Percentiles rank a stretch among this genome's conserved stretches.
These are phyloP conservation scores for Ectemnius lituratus DNA, from an alignment of 2,888 invertebrate genomes.

Conservation along the genomic window DNA sequence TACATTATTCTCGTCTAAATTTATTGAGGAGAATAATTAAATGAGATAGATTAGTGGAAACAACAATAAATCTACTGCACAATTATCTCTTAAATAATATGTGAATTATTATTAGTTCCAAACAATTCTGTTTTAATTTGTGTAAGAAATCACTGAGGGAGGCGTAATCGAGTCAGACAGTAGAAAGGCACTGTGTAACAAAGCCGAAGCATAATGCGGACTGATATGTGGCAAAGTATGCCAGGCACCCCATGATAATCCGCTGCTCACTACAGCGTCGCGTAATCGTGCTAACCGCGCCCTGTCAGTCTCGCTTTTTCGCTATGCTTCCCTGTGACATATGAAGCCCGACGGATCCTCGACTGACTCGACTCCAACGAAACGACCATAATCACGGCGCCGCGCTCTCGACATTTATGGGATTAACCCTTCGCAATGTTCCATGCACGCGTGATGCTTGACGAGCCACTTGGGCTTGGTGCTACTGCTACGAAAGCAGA, in stretches of 20 bases:
- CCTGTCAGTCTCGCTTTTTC: conserved; percentile 8
- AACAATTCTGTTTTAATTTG: no score
- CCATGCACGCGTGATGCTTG: neutral
- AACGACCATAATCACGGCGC: conserved; percentile 39
- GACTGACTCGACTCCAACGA: conserved; percentile 9
- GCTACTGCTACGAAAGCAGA: neutral
- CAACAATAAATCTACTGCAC: no score
- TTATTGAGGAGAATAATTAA: no score
- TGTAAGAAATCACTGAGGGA: no score
- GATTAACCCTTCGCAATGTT: conserved; percentile 25
- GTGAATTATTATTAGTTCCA: no score
- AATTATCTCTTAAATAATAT: no score
- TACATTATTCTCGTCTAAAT: no score
- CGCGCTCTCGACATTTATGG: conserved; percentile 41
- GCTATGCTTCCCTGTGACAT: neutral
- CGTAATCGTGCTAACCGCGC: conserved; percentile 21
- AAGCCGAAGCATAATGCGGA: conserved; percentile 17
- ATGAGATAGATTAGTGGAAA: no score
- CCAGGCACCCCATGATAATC: neutral
- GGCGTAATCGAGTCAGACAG: no score
- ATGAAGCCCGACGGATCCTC: conserved; percentile 6
- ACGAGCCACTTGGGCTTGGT: conserved; percentile 1
- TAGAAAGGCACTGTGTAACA: no score
- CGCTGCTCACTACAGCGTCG: conserved; percentile 6
- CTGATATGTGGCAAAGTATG: conserved; percentile 9